Conservation (phyloP, 2,113 vertebrate species). For the Pithys albifrons region DNA sequence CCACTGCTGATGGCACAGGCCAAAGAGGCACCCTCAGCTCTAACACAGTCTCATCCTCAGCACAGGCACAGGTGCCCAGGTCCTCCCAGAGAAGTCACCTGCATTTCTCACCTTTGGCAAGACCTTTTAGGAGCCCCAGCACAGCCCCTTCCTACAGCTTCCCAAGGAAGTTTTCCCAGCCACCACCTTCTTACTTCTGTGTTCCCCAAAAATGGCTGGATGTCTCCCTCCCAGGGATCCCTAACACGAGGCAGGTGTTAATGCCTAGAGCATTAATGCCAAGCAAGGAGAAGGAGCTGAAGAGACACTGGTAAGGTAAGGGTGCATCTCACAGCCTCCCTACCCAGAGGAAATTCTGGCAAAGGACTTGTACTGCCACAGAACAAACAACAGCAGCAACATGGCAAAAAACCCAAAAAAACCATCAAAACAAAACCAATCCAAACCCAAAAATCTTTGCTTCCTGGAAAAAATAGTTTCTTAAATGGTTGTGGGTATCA, state of each 20-base stretch:
- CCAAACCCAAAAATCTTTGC: constrained; percentile 18
- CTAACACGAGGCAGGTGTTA: background rate
- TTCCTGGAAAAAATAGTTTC: constrained; percentile 70
- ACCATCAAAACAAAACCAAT: background rate
- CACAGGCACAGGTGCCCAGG: background rate
- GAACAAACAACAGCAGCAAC: constrained; percentile 17
- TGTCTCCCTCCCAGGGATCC: background rate
- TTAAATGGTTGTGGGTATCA: constrained; percentile 43
- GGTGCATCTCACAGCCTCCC: background rate
- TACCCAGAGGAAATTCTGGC: constrained; percentile 15
- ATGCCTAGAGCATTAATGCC: accelerated
- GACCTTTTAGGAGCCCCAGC: background rate
- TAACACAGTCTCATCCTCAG: background rate
- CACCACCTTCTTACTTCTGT: background rate
- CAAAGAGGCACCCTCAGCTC: background rate
- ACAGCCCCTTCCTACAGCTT: background rate
- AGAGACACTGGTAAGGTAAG: background rate
- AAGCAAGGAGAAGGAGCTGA: background rate
- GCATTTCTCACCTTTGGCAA: background rate
- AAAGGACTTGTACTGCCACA: background rate
- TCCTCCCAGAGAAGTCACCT: background rate
- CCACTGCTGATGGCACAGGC: background rate
- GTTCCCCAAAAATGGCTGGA: background rate
- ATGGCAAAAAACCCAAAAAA: background rate
- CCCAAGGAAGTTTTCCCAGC: background rate